A percentile compares a stretch with the other conserved stretches of the same genome.
These are phyloP conservation scores for Emydura subglobosa DNA, from an alignment of 2,113 vertebrate genomes.

Conservation along the genomic window DNA sequence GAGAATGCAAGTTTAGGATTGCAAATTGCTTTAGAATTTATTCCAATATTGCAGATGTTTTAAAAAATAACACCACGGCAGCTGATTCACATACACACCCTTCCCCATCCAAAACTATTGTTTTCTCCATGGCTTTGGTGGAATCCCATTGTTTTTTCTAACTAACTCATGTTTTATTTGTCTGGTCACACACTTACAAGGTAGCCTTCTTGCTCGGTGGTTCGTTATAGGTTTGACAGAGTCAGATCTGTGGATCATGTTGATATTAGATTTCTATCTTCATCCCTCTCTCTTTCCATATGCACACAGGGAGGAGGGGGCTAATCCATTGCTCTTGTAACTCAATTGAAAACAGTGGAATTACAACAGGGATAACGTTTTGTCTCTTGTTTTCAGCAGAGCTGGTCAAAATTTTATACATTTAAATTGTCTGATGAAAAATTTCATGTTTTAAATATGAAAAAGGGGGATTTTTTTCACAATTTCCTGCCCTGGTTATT, in stretches of 20 bases:
- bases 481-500: not conserved
- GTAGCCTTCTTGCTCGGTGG: rapidly evolving
- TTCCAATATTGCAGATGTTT: not conserved
- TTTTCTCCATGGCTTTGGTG: not conserved
- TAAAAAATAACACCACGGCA: not conserved
- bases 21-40: not conserved
- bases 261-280: not conserved
- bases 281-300: not conserved
- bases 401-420: not conserved
- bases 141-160: not conserved
- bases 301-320: not conserved
- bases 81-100: not conserved
- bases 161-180: not conserved
- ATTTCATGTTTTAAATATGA: not conserved
- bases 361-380: not conserved
- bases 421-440: not conserved
- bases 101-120: rapidly evolving
- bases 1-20: slow-evolving; percentile 25
- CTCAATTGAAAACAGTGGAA: not conserved
- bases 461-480: not conserved
- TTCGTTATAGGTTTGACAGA: not conserved
- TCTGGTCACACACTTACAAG: not conserved
- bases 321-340: not conserved
- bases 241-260: not conserved
- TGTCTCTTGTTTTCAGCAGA: not conserved